These are phyloP conservation scores for Chinchilla lanigera DNA, from an alignment of 2,113 vertebrate species.

Conservation along the genomic window DNA sequence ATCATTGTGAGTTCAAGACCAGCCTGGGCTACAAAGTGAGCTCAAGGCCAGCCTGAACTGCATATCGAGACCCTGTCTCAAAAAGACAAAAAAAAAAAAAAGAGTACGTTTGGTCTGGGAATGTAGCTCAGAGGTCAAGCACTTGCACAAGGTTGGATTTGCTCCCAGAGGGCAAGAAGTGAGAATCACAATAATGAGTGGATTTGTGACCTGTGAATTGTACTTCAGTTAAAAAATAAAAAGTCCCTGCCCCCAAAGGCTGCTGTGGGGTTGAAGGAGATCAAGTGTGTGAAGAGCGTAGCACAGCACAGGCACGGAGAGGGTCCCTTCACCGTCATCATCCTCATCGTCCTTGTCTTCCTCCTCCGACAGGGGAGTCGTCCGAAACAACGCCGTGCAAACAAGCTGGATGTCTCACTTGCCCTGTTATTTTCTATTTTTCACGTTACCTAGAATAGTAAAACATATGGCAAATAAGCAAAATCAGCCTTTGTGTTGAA, in stretches of 20 bases:
- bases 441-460: slow-evolving; percentile 45
- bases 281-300: rapidly evolving
- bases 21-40: too few species aligned
- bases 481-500: not conserved
- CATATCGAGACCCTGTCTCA: too few species aligned
- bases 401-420: not conserved
- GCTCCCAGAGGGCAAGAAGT: not conserved
- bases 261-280: not conserved
- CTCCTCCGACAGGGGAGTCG: not conserved
- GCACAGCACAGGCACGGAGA: rapidly evolving
- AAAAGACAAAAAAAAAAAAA: too few species aligned
- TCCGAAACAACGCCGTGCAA: not conserved
- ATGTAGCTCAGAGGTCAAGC: not conserved
- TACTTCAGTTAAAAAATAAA: not conserved
- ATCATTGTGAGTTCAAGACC: too few species aligned
- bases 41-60: too few species aligned
- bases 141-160: not conserved
- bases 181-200: not conserved
- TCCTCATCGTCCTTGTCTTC: not conserved
- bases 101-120: too few species aligned
- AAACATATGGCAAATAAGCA: slow-evolving; percentile 53
- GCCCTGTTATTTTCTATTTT: slow-evolving; percentile 54
- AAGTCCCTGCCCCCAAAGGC: not conserved
- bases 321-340: rapidly evolving
- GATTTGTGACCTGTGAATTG: not conserved